Base-by-base conservation (phyloP, 2,797 vertebrate species). In the Nannoperca australis region DNA sequence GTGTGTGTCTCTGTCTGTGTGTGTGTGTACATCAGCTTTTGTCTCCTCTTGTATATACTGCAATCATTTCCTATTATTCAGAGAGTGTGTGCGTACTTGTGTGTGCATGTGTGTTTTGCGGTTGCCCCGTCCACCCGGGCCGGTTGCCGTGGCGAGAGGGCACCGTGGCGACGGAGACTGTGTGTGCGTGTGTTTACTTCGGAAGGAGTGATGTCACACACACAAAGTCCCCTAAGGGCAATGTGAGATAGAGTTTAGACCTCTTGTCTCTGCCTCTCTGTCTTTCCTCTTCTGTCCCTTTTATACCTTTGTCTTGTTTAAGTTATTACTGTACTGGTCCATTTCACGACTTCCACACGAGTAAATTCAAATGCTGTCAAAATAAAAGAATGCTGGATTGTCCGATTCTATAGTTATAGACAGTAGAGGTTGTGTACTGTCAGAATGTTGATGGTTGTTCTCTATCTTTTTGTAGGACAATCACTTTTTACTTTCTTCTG, bases 151-250 rank as follows among this genome's bases (percentile, higher is more conserved):
- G 89, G 92, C 69, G 63, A 94, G 85, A 82, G 83, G 79, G 92
- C 88, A 85, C 89, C 89, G 86, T 92, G 89, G 91, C 85, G 88
- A 92, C 91, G 76, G 87, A 84, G 87, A 81, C 83, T 91, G 83
- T 93, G 89, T 90, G 90, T 93, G 87, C 73, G 83, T 85, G 87
- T 93, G 92, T 95, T 92, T 95, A 91, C 89, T 92, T 94, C 85
- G 89, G 93, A 95, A 95, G 90, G 89, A 93, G 87, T 95, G 94
- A 95, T 95, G 93, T 95, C 93, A 96, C 91, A 85, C 87, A 81
- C 86, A 91, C 71, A 47, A 84, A 84, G 83, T 90, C 87, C 89
- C 92, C 88, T 70, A 77, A 85, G 92, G 92, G 92, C 85, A 82
- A 83, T 84, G 84, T 88, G 85, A 91, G 87, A 89, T 90, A 89